Conservation (phyloP, 1,140 invertebrate genomes). For the Cydia strobilella region DNA sequence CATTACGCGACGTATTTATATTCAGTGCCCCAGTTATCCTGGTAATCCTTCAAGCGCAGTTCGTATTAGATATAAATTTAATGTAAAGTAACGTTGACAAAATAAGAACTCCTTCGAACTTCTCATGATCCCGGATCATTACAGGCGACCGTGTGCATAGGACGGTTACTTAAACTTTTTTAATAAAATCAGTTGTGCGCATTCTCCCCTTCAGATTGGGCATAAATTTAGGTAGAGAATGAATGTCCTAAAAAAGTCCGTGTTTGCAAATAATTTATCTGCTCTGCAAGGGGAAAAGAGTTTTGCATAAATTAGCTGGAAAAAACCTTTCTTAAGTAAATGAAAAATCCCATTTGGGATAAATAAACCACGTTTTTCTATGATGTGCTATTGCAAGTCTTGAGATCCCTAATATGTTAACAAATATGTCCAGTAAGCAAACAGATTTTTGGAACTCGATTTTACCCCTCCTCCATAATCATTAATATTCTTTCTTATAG, state of each 20-base stretch:
- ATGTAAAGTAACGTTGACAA: neutral
- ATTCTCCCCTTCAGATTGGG: conserved; percentile 42
- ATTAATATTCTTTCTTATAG: too few species aligned
- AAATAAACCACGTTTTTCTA: neutral
- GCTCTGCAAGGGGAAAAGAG: conserved; percentile 37
- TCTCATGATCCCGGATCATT: conserved; percentile 49
- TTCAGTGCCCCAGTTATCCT: conserved; percentile 3
- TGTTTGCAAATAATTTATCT: conserved; percentile 53
- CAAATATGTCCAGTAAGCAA: too few species aligned
- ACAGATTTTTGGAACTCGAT: too few species aligned
- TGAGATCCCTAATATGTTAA: too few species aligned
- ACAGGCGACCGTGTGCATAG: conserved; percentile 47
- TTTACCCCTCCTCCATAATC: too few species aligned
- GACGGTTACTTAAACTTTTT: conserved; percentile 59
- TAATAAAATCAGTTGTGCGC: conserved; percentile 57
- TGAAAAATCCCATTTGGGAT: neutral
- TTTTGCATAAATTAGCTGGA: conserved; percentile 44
- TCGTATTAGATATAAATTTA: neutral
- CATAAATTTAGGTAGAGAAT: conserved; percentile 59
- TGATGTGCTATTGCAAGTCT: too few species aligned
- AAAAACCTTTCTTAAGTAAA: conserved; percentile 2
- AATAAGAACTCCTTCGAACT: conserved; percentile 40
- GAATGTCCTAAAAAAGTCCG: conserved; percentile 49
- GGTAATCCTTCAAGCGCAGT: neutral
- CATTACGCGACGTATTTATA: conserved; percentile 25